A percentile compares a stretch with the other conserved stretches of the same genome.
phyloP scores from a whole-genome alignment of 2,113 vertebrate species.

The Crypturellus undulatus region DNA sequence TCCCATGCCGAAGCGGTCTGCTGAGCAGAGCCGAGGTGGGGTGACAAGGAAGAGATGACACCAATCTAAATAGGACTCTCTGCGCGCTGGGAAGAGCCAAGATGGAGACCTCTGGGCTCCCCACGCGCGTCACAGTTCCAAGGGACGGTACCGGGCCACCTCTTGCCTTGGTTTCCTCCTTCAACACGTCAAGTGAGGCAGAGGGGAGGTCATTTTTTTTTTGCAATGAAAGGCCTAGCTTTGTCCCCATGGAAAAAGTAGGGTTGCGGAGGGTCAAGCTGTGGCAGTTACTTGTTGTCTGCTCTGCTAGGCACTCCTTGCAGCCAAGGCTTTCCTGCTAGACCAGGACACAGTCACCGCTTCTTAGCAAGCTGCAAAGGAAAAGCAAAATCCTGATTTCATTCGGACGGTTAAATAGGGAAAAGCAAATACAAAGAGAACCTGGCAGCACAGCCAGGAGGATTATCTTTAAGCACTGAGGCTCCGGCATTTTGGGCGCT shows the following conservation, averaged over 20 bases:
- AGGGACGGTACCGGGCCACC: rapidly evolving
- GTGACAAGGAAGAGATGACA: neutral
- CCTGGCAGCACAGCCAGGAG: neutral
- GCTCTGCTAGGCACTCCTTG: neutral
- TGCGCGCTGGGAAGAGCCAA: neutral
- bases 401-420: neutral
- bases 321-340: neutral
- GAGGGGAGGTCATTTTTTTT: neutral
- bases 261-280: neutral
- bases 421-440: neutral
- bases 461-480: neutral
- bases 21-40: neutral
- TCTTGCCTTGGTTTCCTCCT: neutral
- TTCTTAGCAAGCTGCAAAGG: neutral
- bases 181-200: neutral
- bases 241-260: rapidly evolving
- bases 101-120: neutral
- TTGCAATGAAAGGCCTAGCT: neutral
- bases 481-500: neutral
- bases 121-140: rapidly evolving
- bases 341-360: neutral
- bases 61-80: neutral
- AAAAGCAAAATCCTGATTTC: neutral
- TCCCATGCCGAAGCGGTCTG: rapidly evolving
- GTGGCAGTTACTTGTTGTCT: neutral